phyloP scores from a whole-genome alignment of 2,797 vertebrate species.

The Thunnus albacares region DNA sequence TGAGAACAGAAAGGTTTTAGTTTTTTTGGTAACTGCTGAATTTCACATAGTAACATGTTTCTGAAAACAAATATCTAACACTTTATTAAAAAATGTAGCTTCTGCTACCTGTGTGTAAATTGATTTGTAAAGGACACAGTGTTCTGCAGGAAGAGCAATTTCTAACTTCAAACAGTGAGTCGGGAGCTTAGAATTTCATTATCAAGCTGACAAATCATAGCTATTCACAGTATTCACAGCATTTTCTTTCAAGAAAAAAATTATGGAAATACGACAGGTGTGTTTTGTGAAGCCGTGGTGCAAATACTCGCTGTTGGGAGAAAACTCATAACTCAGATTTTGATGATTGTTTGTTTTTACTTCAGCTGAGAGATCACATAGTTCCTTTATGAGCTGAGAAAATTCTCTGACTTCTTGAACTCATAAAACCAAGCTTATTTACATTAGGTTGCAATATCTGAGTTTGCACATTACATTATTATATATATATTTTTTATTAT shows the following conservation, averaged over 20 bases:
- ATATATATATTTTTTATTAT: too few species aligned
- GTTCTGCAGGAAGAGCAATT: constrained; percentile 25
- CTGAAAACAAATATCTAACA: constrained; percentile 1
- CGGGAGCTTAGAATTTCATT: constrained; percentile 42
- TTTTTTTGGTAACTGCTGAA: not conserved
- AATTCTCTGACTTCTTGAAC: constrained; percentile 17
- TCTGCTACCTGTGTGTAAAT: constrained; percentile 7
- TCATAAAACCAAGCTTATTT: constrained; percentile 22
- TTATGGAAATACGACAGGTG: not conserved
- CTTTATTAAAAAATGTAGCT: not conserved
- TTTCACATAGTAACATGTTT: not conserved
- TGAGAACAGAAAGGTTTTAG: not conserved
- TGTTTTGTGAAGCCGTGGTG: not conserved
- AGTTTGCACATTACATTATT: not conserved
- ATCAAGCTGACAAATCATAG: constrained; percentile 35
- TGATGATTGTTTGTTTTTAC: constrained; percentile 52
- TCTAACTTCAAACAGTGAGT: constrained; percentile 9
- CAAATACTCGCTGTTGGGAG: not conserved
- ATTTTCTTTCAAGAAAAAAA: constrained; percentile 14
- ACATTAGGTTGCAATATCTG: not conserved
- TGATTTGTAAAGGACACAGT: constrained; percentile 24
- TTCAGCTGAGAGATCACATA: constrained; percentile 29
- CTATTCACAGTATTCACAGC: constrained; percentile 23
- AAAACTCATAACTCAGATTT: constrained; percentile 52
- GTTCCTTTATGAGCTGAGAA: constrained; percentile 30